Evolutionary conservation across 1,140 invertebrate genomes (phyloP), one percentile per base, ranked within the genome.

Genomic region (Caenorhabditis inopinata): DNA sequence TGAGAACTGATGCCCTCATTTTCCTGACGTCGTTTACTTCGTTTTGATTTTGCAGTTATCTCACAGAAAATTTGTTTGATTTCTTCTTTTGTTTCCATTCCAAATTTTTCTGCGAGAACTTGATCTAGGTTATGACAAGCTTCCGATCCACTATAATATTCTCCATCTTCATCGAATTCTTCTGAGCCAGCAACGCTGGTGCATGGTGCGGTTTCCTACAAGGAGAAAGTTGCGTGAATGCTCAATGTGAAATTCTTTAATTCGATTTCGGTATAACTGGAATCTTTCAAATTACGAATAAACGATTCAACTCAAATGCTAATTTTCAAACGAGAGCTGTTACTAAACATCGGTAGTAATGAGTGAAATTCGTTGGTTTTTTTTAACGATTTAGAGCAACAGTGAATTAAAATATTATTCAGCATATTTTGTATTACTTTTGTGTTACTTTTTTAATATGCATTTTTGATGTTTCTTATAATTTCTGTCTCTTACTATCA

Each of bases 51-150:
- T 9, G 32, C 18, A 9, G 25, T 68, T 1, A 68, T 68, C 12
- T 68, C 58, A 68, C 58, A 68, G 12, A 68, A 42, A 21, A 68
- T 68, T 38, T 68, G 58, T 7, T 68, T 68, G 32, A 68, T 68
- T 42, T 68, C 58, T 12, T 68, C n/a, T 2, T 12, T 12, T 18
- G 35, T 29, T 21, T 68, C 32, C 21, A 38, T 32, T 21, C 58
- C 58, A 21, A 42, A 68, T 42, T 32, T 4, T 21, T 68, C 32
- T 1, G 32, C 12, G 5, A 68, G 32, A 18, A n/a, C 58, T 12
- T 21, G n/a, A 9, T 68, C 58, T 0, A 68, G 32, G 7, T 68
- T 4, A 21, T 16, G 32, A 68, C 58, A 68, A 16, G 32, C 23
- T 14, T 68, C 58, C 11, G 58, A 68, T 0, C 58, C 58, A 38